Base-by-base conservation (phyloP, 2,797 vertebrate species). In the Sandelia bainsii region DNA sequence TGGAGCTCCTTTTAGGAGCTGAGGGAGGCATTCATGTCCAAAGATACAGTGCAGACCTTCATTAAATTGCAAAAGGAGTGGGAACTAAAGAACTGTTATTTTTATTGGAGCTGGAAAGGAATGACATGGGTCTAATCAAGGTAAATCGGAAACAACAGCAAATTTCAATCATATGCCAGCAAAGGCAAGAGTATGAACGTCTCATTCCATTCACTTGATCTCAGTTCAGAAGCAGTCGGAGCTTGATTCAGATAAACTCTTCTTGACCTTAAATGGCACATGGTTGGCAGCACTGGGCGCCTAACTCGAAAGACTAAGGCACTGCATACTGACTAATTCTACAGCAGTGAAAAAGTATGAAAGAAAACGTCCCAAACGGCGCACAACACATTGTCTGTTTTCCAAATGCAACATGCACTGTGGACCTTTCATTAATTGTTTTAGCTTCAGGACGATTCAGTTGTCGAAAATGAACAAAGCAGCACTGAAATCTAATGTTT, bases 121-220 rank as follows among this genome's bases (percentile, higher is more conserved):
- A 75, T 45, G 71, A 74, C 75, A 82, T 57, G 82, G 78, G 80
- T 83, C 74, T 85, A 77, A 87, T 85, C 82, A 71, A 84, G 71
- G 79, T 87, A 84, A 88, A 88, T 81, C 74, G 77, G 74, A 80
- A 88, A 77, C 78, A 88, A 80, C 82, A 68, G 69, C 48, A 17
- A 50, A 77, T 75, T 80, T 80, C 66, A 79, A 60, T 86, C 78
- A 58, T 8, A 34, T 69, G 59, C 74, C 77, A 61, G 75, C 60
- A 29, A 78, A 79, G 77, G 75, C 78, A 22, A 64, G 48, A 67
- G 53, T 13, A 34, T 20, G 75, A 86, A 56, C 2, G 8, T 74
- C 69, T 83, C 83, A 87, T 81, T 90, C 81, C 84, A 80, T 72
- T 69, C 69, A 66, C 79, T 79, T 84, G 81, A 87, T 87, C 82